Evolutionary conservation across 2,888 invertebrate genomes (phyloP), one percentile per base, ranked within the genome.

Genomic region (Phyllotreta striolata): DNA sequence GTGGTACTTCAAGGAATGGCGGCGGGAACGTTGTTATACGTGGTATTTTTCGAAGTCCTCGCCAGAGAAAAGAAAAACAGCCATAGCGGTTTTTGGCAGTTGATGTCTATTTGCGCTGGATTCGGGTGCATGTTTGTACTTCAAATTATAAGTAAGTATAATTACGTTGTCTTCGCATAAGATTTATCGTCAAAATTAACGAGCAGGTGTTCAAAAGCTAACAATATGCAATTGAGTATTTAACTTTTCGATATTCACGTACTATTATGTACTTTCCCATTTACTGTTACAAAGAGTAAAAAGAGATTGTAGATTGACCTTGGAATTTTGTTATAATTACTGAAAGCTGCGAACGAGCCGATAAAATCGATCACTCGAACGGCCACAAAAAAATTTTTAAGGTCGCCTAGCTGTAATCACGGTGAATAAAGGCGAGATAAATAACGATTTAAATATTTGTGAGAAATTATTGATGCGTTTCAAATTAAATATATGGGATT

Each of bases 41-140:
- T 93, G 9, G 91, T 91, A 1, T 91, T 91, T 81, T 91, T 92
- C 80, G 92, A 92, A 80, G 88, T 92, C n/a, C 83, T 92, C 10
- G 89, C 90, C 5, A 84, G 91, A 65, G 91, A 92, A 73, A 82
- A 85, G 24, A 83, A 83, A 66, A 87, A 86, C 74, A 81, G 82
- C 40, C 86, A 86, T 72, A 84, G 84, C 63, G 87, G 87, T 9
- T 77, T 87, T 40, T 81, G 84, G 64, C 87, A 87, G 73, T 77
- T 87, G 13, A 72, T 84, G 3, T 85, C 87, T 38, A 87, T 87
- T 66, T 76, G 86, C 64, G 76, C 82, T 12, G 87, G 87, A 56
- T 87, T 87, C 75, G 77, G 80, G 70, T 81, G 86, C 66, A 87
- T 87, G 87, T 82, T 86, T 69, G 82, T 79, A 44, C 82, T 85